Base-by-base conservation (phyloP, 37 sponge, comb jelly and placozoan species). In the Trichoplax adhaerens region DNA sequence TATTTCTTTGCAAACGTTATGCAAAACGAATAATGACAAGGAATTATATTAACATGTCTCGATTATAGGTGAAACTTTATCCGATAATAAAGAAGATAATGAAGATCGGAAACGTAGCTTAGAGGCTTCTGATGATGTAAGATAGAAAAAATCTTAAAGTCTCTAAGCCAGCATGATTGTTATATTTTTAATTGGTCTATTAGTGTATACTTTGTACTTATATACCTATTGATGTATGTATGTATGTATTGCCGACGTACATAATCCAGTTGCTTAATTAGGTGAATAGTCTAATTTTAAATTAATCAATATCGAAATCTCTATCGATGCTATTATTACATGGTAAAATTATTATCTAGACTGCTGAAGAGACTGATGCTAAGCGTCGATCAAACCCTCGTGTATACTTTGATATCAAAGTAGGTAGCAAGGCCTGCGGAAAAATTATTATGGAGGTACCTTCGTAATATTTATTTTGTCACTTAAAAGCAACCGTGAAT, bases 401-500 rank as follows among this genome's bases (percentile, higher is more conserved):
- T 63, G 81, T 84, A 7, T 92, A 72, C 74, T 48, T 92, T 63
- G 82, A 87, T 48, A 87, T 92, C 5, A 78, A 82, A 65, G 85
- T 92, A 50, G 93, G 88, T 5, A 56, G 65, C 58, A 64, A 87
- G 52, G 60, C 56, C 5, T 78, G 78, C 50, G 93, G 88, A 4
- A 73, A 82, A 1, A 77, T 92, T 50, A 77, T 85, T 1, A 74
- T 92, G n/a, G 83, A 82, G 65, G 78, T 95, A 47, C 77, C 83
- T 54, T 63, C 86, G 8, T 29, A 29, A 29, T 29, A 29, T 29
- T 29, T 29, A 29, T 29, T 29, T 29, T 29, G 29, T 29, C 29
- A 29, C 29, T 29, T 29, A 29, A 29, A 29, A 29, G 29, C 29
- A 84, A 90, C 58, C 62, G 10, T 10, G 12, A 60, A 12, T 10